These are phyloP conservation scores for Calidris pugnax DNA, from an alignment of 2,113 vertebrate species.

Conservation along the genomic window DNA sequence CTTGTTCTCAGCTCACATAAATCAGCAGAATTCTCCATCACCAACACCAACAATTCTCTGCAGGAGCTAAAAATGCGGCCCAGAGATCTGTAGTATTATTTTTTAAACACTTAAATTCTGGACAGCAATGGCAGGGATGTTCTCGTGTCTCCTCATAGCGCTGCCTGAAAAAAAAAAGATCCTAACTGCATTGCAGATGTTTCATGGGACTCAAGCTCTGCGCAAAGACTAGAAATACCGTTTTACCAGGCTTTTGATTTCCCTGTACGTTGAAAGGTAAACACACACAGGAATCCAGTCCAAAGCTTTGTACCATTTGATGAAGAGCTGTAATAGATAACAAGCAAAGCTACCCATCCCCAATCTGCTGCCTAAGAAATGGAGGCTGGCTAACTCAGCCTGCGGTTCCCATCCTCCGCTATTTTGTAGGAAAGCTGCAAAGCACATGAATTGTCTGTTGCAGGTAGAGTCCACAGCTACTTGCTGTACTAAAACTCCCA, in stretches of 20 bases:
- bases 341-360: neutral
- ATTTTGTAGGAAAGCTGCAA: neutral
- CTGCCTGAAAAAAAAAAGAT: neutral
- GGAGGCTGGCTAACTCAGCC: neutral
- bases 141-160: neutral
- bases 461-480: neutral
- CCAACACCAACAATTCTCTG: neutral
- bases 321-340: neutral
- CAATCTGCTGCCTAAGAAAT: neutral
- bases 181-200: slow-evolving; percentile 24
- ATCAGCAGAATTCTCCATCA: neutral
- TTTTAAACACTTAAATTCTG: neutral
- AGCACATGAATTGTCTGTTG: neutral
- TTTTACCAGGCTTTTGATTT: neutral
- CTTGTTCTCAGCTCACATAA: neutral
- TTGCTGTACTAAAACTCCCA: neutral
- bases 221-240: neutral
- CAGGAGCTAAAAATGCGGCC: neutral
- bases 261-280: neutral
- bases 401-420: accelerated
- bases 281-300: neutral
- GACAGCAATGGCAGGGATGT: neutral
- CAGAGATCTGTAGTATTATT: neutral
- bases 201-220: neutral
- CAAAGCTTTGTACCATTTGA: neutral